Base-by-base conservation (phyloP, 2,113 vertebrate species). In the Semicossyphus pulcher region DNA sequence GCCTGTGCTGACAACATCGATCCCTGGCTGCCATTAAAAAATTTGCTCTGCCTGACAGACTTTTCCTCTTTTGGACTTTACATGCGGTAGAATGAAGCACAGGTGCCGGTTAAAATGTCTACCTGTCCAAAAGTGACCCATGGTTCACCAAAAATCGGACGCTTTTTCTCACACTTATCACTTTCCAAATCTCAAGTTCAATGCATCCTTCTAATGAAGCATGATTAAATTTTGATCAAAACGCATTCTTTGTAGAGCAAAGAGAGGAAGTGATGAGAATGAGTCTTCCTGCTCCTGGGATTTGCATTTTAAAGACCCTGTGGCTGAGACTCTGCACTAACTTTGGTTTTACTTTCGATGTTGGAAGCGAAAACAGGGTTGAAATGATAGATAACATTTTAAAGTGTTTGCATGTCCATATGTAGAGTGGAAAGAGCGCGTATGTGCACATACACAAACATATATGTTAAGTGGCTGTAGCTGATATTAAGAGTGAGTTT, bases 1-100 rank as follows among this genome's bases (percentile, higher is more conserved):
- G 90, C 81, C 73, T 79, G 86, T 14, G 57, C 81, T 91, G 91
- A 93, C 91, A 93, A 78, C 92, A 92, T 92, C 80, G 89, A 94
- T 94, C 93, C 90, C 92, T 52, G 89, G 78, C 89, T 89, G 74
- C 92, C 91, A 93, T 93, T 94, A 93, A 94, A 94, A 91, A 81
- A 92, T 93, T 93, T 92, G 85, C 91, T 93, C 85, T 91, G 92
- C 91, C 85, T 92, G 89, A 93, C 91, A 93, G 91, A 91, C 85
- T 91, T 92, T 83, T 84, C 80, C 85, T 78, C 86, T 86, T 89
- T 89, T 83, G 85, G 86, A 83, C 72, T 92, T 90, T 85, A 86
- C 65, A 79, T 62, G 79, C 51, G 49, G 62, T 54, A 68, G 76
- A 92, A 87, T 84, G 83, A 89, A 89, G 91, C 89, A 88, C 84